Evolutionary conservation across 2,113 vertebrate genomes (phyloP).

Genomic region (Lucifuga dentata): DNA sequence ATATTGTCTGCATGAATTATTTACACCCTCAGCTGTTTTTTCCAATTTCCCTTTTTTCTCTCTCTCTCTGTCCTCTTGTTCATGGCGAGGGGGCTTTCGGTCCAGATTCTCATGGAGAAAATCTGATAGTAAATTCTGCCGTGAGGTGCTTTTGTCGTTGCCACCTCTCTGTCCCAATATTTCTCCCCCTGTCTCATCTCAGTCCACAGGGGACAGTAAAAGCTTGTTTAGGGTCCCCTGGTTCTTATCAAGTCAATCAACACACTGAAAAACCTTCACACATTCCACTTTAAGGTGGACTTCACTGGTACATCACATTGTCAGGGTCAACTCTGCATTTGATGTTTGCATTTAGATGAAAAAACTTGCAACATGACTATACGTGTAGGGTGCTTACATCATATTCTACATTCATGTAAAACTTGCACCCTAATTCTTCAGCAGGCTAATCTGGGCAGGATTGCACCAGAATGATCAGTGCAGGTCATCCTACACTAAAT

Average conservation of each 20-base stretch:
- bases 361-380: not conserved
- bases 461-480: slow-evolving; percentile 55
- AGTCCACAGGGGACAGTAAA: slow-evolving; percentile 49
- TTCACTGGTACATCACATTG: slow-evolving; percentile 23
- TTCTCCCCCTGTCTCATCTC: slow-evolving; percentile 40
- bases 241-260: slow-evolving; percentile 50
- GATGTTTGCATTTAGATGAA: not conserved
- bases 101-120: slow-evolving; percentile 93
- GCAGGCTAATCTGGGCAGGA: slow-evolving; percentile 32
- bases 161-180: slow-evolving; percentile 66
- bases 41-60: slow-evolving; percentile 72
- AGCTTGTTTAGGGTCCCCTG: slow-evolving; percentile 45
- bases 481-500: slow-evolving; percentile 62
- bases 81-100: slow-evolving; percentile 89
- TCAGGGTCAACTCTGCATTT: slow-evolving; percentile 7
- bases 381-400: not conserved
- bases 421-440: slow-evolving; percentile 36
- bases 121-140: slow-evolving; percentile 96
- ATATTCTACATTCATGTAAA: slow-evolving; percentile 20
- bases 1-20: slow-evolving; percentile 99
- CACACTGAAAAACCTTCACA: slow-evolving; percentile 27
- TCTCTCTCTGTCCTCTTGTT: slow-evolving; percentile 82
- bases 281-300: slow-evolving; percentile 13
- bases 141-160: slow-evolving; percentile 86
- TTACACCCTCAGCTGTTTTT: slow-evolving; percentile 99